Evolutionary conservation across 2,113 vertebrate genomes (phyloP).

Genomic region (Tilapia sparmanii): DNA sequence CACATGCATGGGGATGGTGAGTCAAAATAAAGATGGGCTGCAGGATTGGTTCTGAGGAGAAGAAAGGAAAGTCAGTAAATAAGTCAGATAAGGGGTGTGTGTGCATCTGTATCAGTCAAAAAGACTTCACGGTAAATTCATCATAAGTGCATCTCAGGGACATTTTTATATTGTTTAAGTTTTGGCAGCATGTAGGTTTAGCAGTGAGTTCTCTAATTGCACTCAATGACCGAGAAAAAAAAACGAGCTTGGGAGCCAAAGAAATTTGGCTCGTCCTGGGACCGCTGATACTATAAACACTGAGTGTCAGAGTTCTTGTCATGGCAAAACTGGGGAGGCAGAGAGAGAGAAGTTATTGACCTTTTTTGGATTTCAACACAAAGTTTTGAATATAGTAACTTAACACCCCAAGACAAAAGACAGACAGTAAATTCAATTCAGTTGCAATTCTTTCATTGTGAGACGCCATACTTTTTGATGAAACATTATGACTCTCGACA

Average conservation of each 20-base stretch:
- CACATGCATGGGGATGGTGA: constrained; percentile 86
- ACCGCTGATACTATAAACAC: constrained; percentile 14
- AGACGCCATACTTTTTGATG: neutral
- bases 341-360: neutral
- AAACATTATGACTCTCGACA: neutral
- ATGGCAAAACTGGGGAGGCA: neutral
- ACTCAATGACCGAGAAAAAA: neutral
- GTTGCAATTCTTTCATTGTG: neutral
- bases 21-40: constrained; percentile 48
- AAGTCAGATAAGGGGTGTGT: neutral
- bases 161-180: neutral
- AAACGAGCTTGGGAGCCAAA: neutral
- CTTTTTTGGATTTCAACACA: neutral
- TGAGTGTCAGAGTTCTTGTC: neutral
- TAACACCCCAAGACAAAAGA: neutral
- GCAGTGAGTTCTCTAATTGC: neutral
- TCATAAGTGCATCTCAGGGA: neutral
- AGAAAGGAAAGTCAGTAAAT: neutral
- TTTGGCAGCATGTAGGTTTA: constrained; percentile 15
- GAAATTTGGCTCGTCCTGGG: neutral
- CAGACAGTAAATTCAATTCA: neutral
- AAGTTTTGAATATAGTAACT: neutral
- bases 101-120: neutral
- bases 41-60: neutral
- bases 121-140: neutral